Percentiles rank a stretch among this genome's conserved stretches.
These are phyloP conservation scores for Abrostola triplasia DNA, from an alignment of 2,888 invertebrate species.

Conservation along the genomic window DNA sequence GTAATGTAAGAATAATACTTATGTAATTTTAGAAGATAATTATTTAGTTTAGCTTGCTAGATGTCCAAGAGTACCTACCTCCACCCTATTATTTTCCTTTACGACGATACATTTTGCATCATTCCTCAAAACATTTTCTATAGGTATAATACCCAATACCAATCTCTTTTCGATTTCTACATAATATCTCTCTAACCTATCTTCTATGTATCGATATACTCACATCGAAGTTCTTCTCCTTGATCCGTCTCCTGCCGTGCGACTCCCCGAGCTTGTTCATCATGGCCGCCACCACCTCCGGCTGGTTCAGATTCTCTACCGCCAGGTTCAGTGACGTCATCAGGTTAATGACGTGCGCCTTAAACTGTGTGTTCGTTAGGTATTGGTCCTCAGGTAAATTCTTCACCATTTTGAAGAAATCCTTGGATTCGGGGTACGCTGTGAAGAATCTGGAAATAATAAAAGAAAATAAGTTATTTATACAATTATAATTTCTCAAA, in stretches of 20 bases:
- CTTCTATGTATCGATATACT: constrained; percentile 48
- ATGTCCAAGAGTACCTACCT: too few species aligned
- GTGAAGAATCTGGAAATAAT: constrained; percentile 72
- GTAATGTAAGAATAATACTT: too few species aligned
- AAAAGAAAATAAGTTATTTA: too few species aligned
- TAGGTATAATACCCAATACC: too few species aligned
- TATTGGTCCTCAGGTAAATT: constrained; percentile 76
- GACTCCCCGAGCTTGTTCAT: constrained; percentile 83
- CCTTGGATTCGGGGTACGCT: constrained; percentile 76
- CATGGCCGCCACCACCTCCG: constrained; percentile 80
- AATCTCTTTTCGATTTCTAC: too few species aligned
- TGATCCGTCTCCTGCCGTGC: constrained; percentile 75
- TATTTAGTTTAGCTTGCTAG: too few species aligned
- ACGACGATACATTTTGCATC: constrained; percentile 35
- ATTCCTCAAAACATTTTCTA: constrained; percentile 18
- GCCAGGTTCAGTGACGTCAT: constrained; percentile 81
- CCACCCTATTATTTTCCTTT: too few species aligned
- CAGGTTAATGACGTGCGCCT: constrained; percentile 83
- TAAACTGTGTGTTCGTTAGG: constrained; percentile 78
- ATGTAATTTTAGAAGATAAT: too few species aligned
- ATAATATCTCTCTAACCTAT: too few species aligned
- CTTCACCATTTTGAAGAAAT: constrained; percentile 80
- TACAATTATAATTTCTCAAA: too few species aligned
- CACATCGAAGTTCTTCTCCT: constrained; percentile 77
- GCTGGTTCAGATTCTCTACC: constrained; percentile 77